Base-by-base conservation (phyloP, 1,140 invertebrate genomes). In the Caenorhabditis tropicalis region DNA sequence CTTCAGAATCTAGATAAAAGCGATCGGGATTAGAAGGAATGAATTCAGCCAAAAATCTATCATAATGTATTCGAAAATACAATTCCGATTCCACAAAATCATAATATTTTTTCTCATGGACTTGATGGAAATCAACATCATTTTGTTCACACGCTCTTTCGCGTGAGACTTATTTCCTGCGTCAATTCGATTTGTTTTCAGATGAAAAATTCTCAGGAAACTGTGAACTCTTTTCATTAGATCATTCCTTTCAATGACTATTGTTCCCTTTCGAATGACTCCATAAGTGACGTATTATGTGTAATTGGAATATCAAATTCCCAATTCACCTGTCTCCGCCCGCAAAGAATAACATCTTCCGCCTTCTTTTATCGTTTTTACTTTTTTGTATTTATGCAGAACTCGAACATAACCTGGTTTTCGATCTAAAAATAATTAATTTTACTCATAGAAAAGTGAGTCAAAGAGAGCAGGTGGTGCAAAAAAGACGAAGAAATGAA, bases 121-220 rank as follows among this genome's bases (percentile, higher is more conserved):
- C 27, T 10, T 29, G n/a, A 4, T 24, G 12, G 39, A 58, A 58
- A 58, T 29, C 65, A 12, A 43, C 65, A 74, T 74, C 65, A 74
- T 15, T 74, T 74, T 74, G 33, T 74, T 74, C 65, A 43, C 65
- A 74, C 65, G 36, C 33, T 39, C 65, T 19, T 74, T 74, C 36
- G 33, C 36, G 65, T 65, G 58, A 19, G 58, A 74, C n/a, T 74
- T n/a, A n/a, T n/a, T n/a, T 74, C 39, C 12, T 43, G 36, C 65
- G 65, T 74, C 65, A 74, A 39, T n/a, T 27, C 31, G 24, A 24
- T 24, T 74, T 74, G 36, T 43, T 74, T 43, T 74, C 10, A 7
- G 36, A 24, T 2, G 24, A 5, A 24, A 36, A 74, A 46, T 36
- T 10, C 16, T 21, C 16, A 46, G 65, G 24, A 74, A 74, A 21